A percentile compares a stretch with the other conserved stretches of the same genome.
phyloP scores from a whole-genome alignment of 2,797 vertebrate species.

The Notolabrus celidotus region DNA sequence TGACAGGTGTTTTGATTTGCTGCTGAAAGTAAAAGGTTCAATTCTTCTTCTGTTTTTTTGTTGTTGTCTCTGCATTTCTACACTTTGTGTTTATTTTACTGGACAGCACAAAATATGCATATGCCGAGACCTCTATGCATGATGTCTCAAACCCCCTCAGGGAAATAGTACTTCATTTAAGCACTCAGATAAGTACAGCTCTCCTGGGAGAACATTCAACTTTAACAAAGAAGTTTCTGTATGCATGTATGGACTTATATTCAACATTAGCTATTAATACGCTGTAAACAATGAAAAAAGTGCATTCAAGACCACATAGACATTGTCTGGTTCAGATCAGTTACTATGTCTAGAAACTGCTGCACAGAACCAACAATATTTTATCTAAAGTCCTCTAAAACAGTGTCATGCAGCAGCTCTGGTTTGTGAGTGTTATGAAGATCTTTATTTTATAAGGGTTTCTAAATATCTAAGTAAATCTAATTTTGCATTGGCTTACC shows the following conservation, averaged over 20 bases:
- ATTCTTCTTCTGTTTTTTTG: slow-evolving; percentile 15
- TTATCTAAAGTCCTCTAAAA: no score
- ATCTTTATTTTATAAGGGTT: slow-evolving; percentile 9
- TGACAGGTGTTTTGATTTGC: slow-evolving; percentile 26
- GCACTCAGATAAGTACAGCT: slow-evolving; percentile 14
- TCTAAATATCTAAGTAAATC: slow-evolving; percentile 16
- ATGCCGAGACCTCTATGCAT: slow-evolving; percentile 44
- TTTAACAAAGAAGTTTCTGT: slow-evolving; percentile 20
- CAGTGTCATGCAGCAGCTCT: no score
- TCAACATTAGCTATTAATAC: slow-evolving; percentile 1
- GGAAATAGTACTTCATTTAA: slow-evolving; percentile 27
- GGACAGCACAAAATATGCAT: slow-evolving; percentile 52
- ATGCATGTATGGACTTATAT: slow-evolving; percentile 18
- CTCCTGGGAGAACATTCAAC: slow-evolving; percentile 16
- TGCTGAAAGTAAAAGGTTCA: slow-evolving; percentile 31
- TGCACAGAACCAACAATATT: not conserved
- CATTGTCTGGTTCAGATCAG: slow-evolving; percentile 17
- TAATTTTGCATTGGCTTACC: slow-evolving; percentile 11
- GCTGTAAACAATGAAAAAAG: slow-evolving; percentile 19
- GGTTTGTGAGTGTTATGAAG: no score
- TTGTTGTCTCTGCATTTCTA: slow-evolving; percentile 21
- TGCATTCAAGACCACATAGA: slow-evolving; percentile 9
- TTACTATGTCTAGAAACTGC: slow-evolving; percentile 4
- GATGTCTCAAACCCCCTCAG: slow-evolving; percentile 42
- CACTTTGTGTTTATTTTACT: slow-evolving; percentile 44